These are phyloP conservation scores for Reticulitermes speratus DNA, from an alignment of 1,140 invertebrate species.

Conservation along the genomic window DNA sequence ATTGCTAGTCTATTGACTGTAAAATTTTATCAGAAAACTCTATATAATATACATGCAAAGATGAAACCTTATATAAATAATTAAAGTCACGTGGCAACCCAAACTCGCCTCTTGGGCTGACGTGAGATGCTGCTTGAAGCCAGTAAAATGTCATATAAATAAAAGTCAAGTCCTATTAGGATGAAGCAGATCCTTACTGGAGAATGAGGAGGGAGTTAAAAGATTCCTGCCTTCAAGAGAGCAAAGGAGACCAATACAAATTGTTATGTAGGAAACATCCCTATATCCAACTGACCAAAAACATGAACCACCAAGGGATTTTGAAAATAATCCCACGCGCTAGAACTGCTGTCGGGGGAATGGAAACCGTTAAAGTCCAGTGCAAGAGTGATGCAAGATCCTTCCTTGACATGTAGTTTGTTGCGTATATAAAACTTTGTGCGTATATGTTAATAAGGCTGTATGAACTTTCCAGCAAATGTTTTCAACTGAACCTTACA, in stretches of 20 bases:
- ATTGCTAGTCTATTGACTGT: no score
- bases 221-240: constrained; percentile 15
- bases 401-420: no score
- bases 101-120: not conserved
- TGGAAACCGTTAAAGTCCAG: not conserved
- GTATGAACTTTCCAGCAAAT: no score
- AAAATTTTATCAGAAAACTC: no score
- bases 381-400: not conserved
- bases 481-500: no score
- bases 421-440: no score
- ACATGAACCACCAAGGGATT: constrained; percentile 16
- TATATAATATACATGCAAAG: no score
- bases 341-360: not conserved
- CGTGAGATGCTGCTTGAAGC: not conserved
- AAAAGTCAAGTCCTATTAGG: not conserved
- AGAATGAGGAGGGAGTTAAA: not conserved
- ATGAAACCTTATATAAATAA: no score
- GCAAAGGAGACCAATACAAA: constrained; percentile 6
- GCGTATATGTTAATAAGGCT: no score
- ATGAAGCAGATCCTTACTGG: not conserved
- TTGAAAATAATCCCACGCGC: not conserved
- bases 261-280: constrained; percentile 11
- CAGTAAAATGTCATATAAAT: not conserved
- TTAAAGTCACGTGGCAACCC: not conserved
- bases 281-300: constrained; percentile 3